These are phyloP conservation scores for Platanista minor DNA, from an alignment of 2,113 vertebrate species.

Conservation along the genomic window DNA sequence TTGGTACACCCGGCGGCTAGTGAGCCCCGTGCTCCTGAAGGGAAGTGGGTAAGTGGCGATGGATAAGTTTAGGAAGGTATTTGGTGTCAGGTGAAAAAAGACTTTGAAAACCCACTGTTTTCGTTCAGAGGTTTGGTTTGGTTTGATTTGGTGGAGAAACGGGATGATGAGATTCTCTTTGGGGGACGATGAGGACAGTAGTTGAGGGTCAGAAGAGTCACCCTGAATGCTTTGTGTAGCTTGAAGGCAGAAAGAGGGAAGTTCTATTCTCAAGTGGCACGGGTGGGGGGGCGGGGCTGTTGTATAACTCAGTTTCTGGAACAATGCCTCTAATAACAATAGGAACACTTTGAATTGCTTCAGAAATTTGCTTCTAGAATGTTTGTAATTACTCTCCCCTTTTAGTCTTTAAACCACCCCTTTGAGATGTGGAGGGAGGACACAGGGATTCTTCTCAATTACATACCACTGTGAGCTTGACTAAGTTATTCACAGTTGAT, in stretches of 20 bases:
- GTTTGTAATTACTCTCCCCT: background rate
- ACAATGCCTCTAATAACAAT: background rate
- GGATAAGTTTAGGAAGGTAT: background rate
- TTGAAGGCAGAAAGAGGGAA: background rate
- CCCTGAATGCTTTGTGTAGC: background rate
- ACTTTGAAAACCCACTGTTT: background rate
- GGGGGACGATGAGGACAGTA: background rate
- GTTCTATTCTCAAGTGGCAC: background rate
- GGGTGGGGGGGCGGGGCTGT: too few species aligned
- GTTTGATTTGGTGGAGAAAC: background rate
- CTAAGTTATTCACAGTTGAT: background rate
- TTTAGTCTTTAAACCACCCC: background rate
- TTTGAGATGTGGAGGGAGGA: background rate
- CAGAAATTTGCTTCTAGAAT: background rate
- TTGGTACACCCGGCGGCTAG: too few species aligned
- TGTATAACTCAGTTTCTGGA: background rate
- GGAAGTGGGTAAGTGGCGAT: background rate
- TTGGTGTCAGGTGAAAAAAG: background rate
- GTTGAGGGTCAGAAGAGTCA: background rate
- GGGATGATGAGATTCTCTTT: background rate
- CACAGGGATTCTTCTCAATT: background rate
- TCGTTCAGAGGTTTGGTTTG: background rate
- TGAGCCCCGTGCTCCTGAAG: background rate
- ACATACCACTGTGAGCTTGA: background rate
- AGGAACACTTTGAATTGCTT: background rate